Evolutionary conservation across 2,113 vertebrate species (phyloP).

Genomic region (Mus pahari): DNA sequence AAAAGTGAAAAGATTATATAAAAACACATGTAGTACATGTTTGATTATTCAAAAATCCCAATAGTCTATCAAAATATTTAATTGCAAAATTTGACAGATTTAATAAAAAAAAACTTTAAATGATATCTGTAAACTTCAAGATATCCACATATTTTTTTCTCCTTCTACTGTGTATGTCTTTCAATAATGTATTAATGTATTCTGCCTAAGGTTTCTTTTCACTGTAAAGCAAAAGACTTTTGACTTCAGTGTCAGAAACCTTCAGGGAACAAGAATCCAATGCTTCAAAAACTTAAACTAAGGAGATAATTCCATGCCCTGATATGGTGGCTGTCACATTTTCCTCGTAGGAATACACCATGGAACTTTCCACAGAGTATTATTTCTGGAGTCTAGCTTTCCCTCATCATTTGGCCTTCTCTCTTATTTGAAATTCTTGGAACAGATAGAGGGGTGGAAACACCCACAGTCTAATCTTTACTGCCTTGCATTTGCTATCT

Average conservation of each 20-base stretch:
- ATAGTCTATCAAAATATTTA: slow-evolving; percentile 24
- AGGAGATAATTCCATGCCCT: slow-evolving; percentile 50
- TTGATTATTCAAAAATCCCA: background rate
- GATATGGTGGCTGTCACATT: slow-evolving; percentile 53
- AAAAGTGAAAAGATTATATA: background rate
- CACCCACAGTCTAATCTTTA: slow-evolving; percentile 5
- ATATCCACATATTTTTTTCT: background rate
- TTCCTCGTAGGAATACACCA: slow-evolving; percentile 29
- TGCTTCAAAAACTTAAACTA: slow-evolving; percentile 50
- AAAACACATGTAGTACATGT: background rate
- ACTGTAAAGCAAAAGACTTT: slow-evolving; percentile 23
- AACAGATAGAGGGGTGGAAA: slow-evolving; percentile 54
- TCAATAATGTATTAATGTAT: slow-evolving; percentile 47
- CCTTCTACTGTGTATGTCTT: background rate
- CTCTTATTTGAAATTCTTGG: slow-evolving; percentile 48
- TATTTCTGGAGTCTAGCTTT: slow-evolving; percentile 56
- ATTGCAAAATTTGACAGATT: background rate
- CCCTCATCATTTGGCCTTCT: background rate
- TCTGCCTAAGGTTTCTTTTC: slow-evolving; percentile 52
- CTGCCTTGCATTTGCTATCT: slow-evolving; percentile 60
- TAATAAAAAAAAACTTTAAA: slow-evolving; percentile 1
- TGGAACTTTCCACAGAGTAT: background rate
- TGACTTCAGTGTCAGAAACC: slow-evolving; percentile 44
- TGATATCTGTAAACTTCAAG: background rate
- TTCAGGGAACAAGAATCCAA: background rate